Evolutionary conservation across 37 sponge, comb jelly and placozoan species (phyloP).

Genomic region (Diacarnus erythraeanus): DNA sequence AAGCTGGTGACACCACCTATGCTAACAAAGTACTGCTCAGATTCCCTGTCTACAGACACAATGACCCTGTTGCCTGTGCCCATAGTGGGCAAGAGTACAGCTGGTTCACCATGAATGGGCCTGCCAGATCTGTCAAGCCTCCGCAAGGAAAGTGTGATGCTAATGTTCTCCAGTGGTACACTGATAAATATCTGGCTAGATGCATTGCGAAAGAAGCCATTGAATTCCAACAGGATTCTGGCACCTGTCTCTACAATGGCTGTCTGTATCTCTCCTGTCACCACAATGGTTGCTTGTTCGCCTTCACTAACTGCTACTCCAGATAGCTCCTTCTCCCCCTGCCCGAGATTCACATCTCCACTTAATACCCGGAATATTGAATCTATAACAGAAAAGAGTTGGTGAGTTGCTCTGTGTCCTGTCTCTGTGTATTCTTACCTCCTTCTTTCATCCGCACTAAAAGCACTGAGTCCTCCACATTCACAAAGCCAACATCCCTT

Average conservation of each 20-base stretch:
- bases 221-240: not conserved
- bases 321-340: not conserved
- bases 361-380: not conserved
- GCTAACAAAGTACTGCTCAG: not conserved
- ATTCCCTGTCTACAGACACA: not conserved
- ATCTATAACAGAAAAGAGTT: not conserved
- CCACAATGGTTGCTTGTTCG: not conserved
- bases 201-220: not conserved
- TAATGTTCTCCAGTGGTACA: not conserved
- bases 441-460: not conserved
- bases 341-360: slow-evolving; percentile 3
- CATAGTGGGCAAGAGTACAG: not conserved
- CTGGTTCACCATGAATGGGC: too few species aligned
- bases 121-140: not conserved
- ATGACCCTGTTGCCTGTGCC: not conserved
- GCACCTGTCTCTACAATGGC: not conserved
- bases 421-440: not conserved
- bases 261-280: not conserved
- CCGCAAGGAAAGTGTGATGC: not conserved
- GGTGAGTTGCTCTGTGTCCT: not conserved
- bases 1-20: too few species aligned
- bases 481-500: not conserved
- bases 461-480: not conserved
- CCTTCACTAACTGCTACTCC: not conserved
- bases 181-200: not conserved